Base-by-base conservation (phyloP, 1,140 invertebrate species). In the Acyrthosiphon pisum region DNA sequence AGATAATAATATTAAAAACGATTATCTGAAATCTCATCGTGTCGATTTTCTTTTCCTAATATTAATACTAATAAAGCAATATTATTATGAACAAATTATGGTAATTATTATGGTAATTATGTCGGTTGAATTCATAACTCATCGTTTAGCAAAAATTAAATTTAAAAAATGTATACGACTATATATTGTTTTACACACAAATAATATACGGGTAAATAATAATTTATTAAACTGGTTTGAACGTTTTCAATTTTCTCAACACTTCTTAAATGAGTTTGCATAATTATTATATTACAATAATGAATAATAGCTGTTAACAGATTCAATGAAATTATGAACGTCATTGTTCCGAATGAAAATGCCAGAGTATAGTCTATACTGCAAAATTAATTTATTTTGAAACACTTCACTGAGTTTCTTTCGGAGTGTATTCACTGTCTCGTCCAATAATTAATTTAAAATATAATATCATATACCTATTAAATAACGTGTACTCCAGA, bases 361-460 rank as follows among this genome's bases (percentile, higher is more conserved):
- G 3, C 35, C 35, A 1, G 48, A 41, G 48, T 41, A 50, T 87
- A 89, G 35, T 89, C 50, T 89, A 89, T 89, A 89, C 41, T 53
- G 22, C 9, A 89, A 89, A 56, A 89, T 89, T 89, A 89, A 89
- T 89, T 89, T 89, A 89, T 41, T 89, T 89, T 53, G 35, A 89
- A 89, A 89, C 50, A 41, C 50, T 89, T 89, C 88, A 41, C 88
- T 41, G 48, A 35, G 35, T 89, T 35, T 37, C 23, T 56, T 76
- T 56, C n/a, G 9, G 56, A 89, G 35, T 26, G 30, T 89, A 35
- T 89, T 88, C 20, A 37, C 11, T 56, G 35, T 56, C 88, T 18
- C 41, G 50, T 56, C 23, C 30, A 37, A 56, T 37, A 56, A 35
- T 89, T 41, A 9, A 23, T 89, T 56, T 23, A 56, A 37, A 89